These are phyloP conservation scores for Nyctibius grandis DNA, from an alignment of 2,797 vertebrate genomes.

Conservation along the genomic window DNA sequence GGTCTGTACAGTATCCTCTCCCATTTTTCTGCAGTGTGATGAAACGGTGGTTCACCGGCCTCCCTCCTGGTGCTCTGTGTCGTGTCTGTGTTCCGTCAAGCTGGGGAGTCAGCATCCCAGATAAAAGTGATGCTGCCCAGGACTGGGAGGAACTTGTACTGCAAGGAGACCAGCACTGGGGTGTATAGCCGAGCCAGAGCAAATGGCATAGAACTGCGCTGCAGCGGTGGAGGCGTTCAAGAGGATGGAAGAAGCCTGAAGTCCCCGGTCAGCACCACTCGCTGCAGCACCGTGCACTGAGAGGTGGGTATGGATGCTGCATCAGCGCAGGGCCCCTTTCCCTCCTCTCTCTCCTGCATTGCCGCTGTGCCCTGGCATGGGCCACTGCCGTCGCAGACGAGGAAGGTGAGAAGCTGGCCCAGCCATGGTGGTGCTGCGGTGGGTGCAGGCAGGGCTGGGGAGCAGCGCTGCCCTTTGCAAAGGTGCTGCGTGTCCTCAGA, in stretches of 20 bases:
- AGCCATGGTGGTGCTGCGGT: neutral
- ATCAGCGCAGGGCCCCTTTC: neutral
- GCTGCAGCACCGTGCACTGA: neutral
- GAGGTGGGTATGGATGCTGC: neutral
- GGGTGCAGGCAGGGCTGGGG: neutral
- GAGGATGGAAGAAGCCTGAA: neutral
- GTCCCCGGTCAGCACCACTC: neutral
- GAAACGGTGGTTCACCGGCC: neutral
- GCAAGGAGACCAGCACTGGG: neutral
- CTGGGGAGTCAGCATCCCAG: neutral
- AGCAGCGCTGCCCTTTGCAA: neutral
- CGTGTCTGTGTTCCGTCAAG: neutral
- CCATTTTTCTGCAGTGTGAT: neutral
- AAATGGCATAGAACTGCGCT: neutral
- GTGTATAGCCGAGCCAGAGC: neutral
- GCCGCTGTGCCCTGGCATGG: neutral
- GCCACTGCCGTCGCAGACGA: neutral
- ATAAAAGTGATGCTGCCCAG: neutral
- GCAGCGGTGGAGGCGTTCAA: neutral
- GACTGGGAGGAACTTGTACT: neutral
- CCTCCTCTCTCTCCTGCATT: neutral
- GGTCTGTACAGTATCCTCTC: neutral
- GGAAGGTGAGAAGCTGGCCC: neutral
- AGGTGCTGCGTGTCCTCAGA: neutral
- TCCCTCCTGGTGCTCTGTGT: neutral